Base-by-base conservation (phyloP, 2,113 vertebrate species). In the Leptocoma aspasia region DNA sequence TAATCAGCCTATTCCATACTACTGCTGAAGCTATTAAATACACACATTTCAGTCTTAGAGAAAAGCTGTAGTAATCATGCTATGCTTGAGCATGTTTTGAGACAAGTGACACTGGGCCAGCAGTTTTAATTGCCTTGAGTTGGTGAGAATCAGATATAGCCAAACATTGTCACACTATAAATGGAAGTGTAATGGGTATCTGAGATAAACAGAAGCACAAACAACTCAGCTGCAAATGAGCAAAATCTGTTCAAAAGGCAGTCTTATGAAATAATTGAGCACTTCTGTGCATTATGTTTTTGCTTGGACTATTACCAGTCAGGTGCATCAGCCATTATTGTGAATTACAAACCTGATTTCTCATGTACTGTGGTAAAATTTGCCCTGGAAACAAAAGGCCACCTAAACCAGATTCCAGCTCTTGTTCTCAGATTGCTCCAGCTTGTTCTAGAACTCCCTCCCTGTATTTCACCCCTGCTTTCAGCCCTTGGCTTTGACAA, bases 91-190 rank as follows among this genome's bases (percentile, higher is more conserved):
- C 60, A 86, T 95, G 71, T 92, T 95, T 92, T 85, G 68, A 94
- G 88, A 93, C 65, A 92, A 94, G 90, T 78, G 80, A 95, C 93
- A 92, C 69, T 22, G 61, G 90, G 90, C 80, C 92, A 96, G 92
- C 76, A 90, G 71, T 93, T 96, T 94, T 93, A 96, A 96, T 94
- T 97, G 94, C 93, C 90, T 94, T 83, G 76, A 94, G 82, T 78
- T 96, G 79, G 90, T 93, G 90, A 95, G 90, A 95, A 96, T 93
- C 93, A 90, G 80, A 86, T 69, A 93, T 3, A 96, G 90, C 86
- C 93, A 95, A 93, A 96, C 79, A 96, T 78, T 93, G 94, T 90
- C 95, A 94, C 88, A 93, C 86, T 71, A 54, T 89, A 96, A 96
- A 90, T 95, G 93, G 77, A 95, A 96, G 86, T 61, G 82, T 94